Evolutionary conservation across 2,888 invertebrate species (phyloP).

Genomic region (Hetaerina titia): DNA sequence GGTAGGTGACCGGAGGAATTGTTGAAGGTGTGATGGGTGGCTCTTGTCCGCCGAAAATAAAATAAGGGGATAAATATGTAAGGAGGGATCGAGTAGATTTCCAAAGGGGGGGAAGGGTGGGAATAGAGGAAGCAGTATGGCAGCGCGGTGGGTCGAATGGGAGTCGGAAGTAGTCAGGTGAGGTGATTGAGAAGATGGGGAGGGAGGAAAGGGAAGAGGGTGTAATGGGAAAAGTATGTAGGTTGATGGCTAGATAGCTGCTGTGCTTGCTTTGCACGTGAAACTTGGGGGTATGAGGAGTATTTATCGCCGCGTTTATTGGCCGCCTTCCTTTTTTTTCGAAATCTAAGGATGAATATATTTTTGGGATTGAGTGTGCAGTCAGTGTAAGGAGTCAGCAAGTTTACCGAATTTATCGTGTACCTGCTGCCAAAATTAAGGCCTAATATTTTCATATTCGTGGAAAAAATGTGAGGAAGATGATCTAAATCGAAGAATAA

Average conservation of each 20-base stretch:
- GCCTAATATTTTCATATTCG: no score
- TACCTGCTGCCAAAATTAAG: no score
- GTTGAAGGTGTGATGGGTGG: conserved; percentile 25
- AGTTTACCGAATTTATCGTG: no score
- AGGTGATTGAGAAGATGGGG: background rate
- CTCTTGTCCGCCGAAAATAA: background rate
- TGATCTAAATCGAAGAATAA: no score
- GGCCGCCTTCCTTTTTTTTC: background rate
- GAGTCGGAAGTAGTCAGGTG: background rate
- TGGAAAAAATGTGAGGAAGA: no score
- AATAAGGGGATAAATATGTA: background rate
- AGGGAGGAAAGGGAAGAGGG: background rate
- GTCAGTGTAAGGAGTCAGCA: background rate
- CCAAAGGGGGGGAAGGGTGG: background rate
- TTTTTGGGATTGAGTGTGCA: background rate
- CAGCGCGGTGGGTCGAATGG: background rate
- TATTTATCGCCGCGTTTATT: background rate
- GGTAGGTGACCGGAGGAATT: background rate
- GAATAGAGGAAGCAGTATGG: background rate
- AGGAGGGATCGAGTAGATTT: background rate
- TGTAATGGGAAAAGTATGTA: conserved; percentile 15
- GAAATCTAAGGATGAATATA: background rate
- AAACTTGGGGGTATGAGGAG: background rate
- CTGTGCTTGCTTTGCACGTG: background rate
- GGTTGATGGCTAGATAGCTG: background rate